A percentile compares a stretch with the other conserved stretches of the same genome.
Evolutionary conservation across 2,113 vertebrate genomes (phyloP).

Genomic region (Pelodiscus sinensis): DNA sequence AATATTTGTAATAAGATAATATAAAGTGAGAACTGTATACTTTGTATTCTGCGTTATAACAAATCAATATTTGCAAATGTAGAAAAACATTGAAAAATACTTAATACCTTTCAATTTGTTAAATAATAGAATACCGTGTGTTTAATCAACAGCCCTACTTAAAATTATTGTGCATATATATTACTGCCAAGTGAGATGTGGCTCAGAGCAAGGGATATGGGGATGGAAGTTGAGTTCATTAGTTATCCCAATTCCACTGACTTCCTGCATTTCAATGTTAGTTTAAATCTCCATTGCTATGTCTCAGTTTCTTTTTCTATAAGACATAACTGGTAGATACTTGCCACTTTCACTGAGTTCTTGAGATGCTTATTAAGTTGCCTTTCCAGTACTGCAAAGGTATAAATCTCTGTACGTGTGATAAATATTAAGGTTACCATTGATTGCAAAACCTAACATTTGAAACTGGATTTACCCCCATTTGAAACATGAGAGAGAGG

Average conservation of each 20-base stretch:
- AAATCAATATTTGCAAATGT: no score
- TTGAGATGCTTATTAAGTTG: accelerated
- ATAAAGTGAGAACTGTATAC: no score
- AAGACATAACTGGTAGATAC: neutral
- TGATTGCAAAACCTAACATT: neutral
- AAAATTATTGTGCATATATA: neutral
- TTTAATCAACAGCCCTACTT: no score
- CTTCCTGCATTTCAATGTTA: neutral
- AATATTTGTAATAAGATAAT: no score
- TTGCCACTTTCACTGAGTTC: neutral
- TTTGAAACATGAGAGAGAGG: neutral
- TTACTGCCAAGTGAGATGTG: neutral
- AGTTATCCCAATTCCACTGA: neutral
- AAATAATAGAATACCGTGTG: no score
- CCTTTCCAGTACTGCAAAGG: neutral
- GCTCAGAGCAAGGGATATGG: neutral
- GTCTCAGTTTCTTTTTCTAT: neutral
- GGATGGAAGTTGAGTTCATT: neutral
- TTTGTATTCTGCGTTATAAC: no score
- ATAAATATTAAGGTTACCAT: neutral
- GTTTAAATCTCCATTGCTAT: neutral
- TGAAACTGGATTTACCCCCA: neutral
- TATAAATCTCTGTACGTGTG: neutral
- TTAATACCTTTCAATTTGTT: no score
- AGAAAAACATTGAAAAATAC: no score